These are phyloP conservation scores for Bemisia tabaci DNA, from an alignment of 1,140 invertebrate species.

Conservation along the genomic window DNA sequence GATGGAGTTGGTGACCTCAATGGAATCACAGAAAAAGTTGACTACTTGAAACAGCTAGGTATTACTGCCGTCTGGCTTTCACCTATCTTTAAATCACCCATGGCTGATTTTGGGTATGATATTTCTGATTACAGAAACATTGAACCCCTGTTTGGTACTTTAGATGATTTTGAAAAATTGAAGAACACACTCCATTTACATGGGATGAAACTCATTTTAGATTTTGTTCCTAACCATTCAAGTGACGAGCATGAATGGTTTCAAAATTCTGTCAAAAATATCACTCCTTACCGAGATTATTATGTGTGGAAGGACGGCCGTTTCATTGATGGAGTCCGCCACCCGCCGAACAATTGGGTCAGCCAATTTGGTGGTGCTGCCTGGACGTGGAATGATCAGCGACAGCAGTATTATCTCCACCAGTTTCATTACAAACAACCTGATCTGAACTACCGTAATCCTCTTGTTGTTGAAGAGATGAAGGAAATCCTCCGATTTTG, in stretches of 20 bases:
- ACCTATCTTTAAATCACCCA: slow-evolving; percentile 50
- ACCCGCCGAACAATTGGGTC: slow-evolving; percentile 45
- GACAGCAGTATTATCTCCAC: slow-evolving; percentile 58
- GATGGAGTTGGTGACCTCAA: slow-evolving; percentile 4
- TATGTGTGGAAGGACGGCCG: slow-evolving; percentile 58
- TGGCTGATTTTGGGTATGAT: slow-evolving; percentile 58
- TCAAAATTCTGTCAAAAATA: slow-evolving; percentile 40
- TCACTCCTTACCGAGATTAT: slow-evolving; percentile 50
- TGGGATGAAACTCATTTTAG: slow-evolving; percentile 64
- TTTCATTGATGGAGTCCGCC: slow-evolving; percentile 29
- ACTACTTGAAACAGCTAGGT: slow-evolving; percentile 47
- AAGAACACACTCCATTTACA: slow-evolving; percentile 35
- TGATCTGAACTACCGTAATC: slow-evolving; percentile 55
- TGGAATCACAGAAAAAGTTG: slow-evolving; percentile 33
- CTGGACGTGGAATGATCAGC: slow-evolving; percentile 48
- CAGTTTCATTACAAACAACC: slow-evolving; percentile 54
- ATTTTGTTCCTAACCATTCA: slow-evolving; percentile 77
- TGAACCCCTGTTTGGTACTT: slow-evolving; percentile 42
- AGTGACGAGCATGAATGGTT: slow-evolving; percentile 69
- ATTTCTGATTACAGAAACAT: slow-evolving; percentile 49
- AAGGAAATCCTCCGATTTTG: slow-evolving; percentile 42
- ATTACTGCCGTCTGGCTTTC: slow-evolving; percentile 54
- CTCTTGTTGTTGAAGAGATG: slow-evolving; percentile 39
- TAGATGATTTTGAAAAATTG: slow-evolving; percentile 45
- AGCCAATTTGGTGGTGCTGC: slow-evolving; percentile 40